Evolutionary conservation across 2,888 invertebrate genomes (phyloP).

Genomic region (Acleris literana): DNA sequence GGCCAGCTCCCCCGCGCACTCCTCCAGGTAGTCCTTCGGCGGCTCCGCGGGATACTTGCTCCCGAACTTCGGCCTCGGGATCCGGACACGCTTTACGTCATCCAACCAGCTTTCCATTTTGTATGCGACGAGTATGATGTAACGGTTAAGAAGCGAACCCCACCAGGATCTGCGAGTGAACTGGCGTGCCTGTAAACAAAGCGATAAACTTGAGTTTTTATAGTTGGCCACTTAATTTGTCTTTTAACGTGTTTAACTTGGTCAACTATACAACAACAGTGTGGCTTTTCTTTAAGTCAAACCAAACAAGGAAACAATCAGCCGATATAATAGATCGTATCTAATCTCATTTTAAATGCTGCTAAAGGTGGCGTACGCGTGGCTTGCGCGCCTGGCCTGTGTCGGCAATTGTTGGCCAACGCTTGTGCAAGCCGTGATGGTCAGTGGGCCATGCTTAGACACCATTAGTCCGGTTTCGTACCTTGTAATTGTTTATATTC

Average conservation of each 20-base stretch:
- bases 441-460: conserved; percentile 60
- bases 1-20: conserved; percentile 82
- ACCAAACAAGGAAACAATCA: conserved; percentile 43
- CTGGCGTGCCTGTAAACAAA: conserved; percentile 35
- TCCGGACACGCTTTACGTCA: conserved; percentile 92
- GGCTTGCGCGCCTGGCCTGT: conserved; percentile 39
- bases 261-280: too few species aligned
- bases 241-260: neutral
- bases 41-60: conserved; percentile 88
- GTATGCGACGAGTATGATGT: conserved; percentile 25
- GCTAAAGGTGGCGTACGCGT: conserved; percentile 55
- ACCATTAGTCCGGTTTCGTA: conserved; percentile 27
- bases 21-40: conserved; percentile 91
- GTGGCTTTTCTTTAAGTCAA: neutral
- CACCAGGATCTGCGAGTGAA: conserved; percentile 13
- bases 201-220: conserved; percentile 18
- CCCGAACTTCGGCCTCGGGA: conserved; percentile 93
- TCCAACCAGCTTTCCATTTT: conserved; percentile 93
- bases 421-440: conserved; percentile 64
- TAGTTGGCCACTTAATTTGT: neutral
- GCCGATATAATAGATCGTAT: conserved; percentile 44
- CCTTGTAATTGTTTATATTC: neutral
- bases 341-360: conserved; percentile 39
- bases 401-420: conserved; percentile 50
- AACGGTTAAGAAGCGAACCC: conserved; percentile 18